Base-by-base conservation (phyloP, 2,888 invertebrate species). In the Dendrolimus pini region DNA sequence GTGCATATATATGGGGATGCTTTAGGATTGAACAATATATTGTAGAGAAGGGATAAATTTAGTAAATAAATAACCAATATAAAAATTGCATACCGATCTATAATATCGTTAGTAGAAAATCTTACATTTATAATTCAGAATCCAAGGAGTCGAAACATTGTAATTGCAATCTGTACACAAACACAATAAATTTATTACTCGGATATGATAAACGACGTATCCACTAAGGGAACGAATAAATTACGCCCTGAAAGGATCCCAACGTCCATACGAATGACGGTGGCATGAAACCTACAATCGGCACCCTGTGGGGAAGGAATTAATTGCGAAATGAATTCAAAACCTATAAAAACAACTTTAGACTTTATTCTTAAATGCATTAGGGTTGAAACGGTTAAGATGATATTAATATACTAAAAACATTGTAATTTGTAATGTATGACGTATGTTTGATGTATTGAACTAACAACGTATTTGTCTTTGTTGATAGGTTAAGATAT, bases 1-100 rank as follows among this genome's bases (percentile, higher is more conserved):
- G 58, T 55, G 58, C 54, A 53, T 63, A 64, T 64, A 3, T 30
- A 30, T 6, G 30, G 30, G 30, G 30, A 6, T 3, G 30, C 3
- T 30, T 30, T 30, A 30, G 30, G 3, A 30, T 30, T 30, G 30
- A 30, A 30, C 30, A 30, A 30, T 30, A 30, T 30, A 6, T 30
- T 30, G 6, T 30, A 30, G 30, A 6, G 30, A 30, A 6, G 30
- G 30, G 6, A 30, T 30, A 30, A 14, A 6, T 30, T 30, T 30
- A 30, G 30, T 30, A 30, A 30, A 14, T 14, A 14, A 14, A 14
- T 14, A 14, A 14, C 14, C 14, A 14, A 14, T 14, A 14, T 30
- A 30, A 30, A 30, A 6, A 30, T 6, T 30, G 30, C 30, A 30
- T 30, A 30, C 3, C 3, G 30, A 30, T 6, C 3, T 30, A 6